Base-by-base conservation (phyloP, 2,888 invertebrate species). In the Lycocerus yunnanus region DNA sequence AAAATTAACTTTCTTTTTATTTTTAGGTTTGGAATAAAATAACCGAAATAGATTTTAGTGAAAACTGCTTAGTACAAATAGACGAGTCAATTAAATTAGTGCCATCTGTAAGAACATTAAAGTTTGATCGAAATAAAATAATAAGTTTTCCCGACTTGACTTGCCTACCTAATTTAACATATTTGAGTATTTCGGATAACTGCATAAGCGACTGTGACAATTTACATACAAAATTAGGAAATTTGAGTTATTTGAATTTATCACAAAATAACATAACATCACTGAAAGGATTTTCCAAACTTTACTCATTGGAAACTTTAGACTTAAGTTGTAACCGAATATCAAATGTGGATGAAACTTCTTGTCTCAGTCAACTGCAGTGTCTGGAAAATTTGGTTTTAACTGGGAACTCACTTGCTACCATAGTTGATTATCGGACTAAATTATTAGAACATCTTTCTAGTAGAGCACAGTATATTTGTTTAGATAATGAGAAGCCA, bases 381-480 rank as follows among this genome's bases (percentile, higher is more conserved):
- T 94, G 96, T 83, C 87, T 99, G 70, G 97, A 97, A 85, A 92
- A 93, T 86, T 88, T 98, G n/a, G 90, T 93, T 83, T 88, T 98
- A 65, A 94, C 94, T 0, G 97, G 97, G 0, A 98, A 98, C 88
- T 95, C 95, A 14, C 93, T 98, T 0, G 95, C 97, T 0, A 91
- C 93, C 1, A 90, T 92, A 70, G 91, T 94, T 84, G 98, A 98
- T 88, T 98, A 97, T 84, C 91, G 98, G 81, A 93, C 96, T 0
- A 95, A 95, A 83, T 95, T 97, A 2, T 88, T 98, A 79, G 95
- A 97, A 82, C 92, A 94, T 81, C 97, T 98, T 84, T 94, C 94
- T 67, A 91, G 92, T 65, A 90, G 97, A 78, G 95, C 96, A 81
- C 88, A 91, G 13, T 95, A 97, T 85, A 92, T 98, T 58, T 93